A percentile compares a stretch with the other conserved stretches of the same genome.
Conservation (phyloP, 1,140 invertebrate genomes). For the Hydropsyche tenuis region DNA sequence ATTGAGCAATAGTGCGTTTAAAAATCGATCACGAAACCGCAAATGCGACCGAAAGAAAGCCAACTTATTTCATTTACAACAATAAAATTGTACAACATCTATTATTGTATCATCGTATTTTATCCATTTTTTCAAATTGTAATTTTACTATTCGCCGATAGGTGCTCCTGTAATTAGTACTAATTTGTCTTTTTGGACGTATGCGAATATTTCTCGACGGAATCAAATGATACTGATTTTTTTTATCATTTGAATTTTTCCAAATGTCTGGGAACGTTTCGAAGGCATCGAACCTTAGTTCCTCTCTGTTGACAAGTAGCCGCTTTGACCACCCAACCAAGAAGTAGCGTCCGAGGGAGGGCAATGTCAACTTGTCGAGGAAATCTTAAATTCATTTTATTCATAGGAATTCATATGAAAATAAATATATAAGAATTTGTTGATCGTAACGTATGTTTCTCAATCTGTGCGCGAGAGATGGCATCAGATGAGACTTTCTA, state of each 20-base stretch:
- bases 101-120: too few relatives aligned
- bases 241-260: neutral
- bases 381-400: neutral
- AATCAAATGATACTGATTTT: too few relatives aligned
- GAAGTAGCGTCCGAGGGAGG: neutral
- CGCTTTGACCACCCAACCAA: slow-evolving; percentile 20
- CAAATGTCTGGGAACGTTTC: slow-evolving; percentile 7
- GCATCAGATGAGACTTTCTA: too few relatives aligned
- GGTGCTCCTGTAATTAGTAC: slow-evolving; percentile 22
- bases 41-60: too few relatives aligned
- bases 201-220: neutral
- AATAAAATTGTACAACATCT: too few relatives aligned
- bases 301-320: slow-evolving; percentile 9
- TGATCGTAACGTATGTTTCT: neutral
- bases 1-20: slow-evolving; percentile 4
- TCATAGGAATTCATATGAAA: neutral
- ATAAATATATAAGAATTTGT: neutral
- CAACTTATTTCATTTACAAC: too few relatives aligned
- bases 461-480: neutral
- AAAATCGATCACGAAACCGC: neutral
- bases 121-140: neutral
- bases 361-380: neutral
- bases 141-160: slow-evolving; percentile 20
- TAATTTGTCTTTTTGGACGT: neutral
- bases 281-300: slow-evolving; percentile 14